phyloP scores from a whole-genome alignment of 2,888 invertebrate genomes.

The Netelia fuscicornis region DNA sequence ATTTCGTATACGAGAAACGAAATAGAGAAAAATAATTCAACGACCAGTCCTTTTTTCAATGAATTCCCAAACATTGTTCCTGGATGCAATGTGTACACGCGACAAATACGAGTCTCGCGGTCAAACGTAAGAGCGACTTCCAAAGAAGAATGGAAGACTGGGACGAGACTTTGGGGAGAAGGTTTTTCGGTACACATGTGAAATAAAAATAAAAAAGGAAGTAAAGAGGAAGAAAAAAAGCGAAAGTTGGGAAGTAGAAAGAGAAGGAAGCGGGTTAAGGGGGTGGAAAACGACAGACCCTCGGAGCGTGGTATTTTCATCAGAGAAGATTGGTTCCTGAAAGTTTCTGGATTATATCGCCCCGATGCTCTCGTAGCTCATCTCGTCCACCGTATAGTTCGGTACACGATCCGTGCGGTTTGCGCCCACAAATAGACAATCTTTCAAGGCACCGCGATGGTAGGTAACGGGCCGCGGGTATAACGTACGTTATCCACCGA shows the following conservation, averaged over 20 bases:
- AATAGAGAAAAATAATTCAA: not conserved
- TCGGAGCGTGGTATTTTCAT: conserved; percentile 78
- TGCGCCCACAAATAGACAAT: not conserved
- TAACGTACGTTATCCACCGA: conserved; percentile 14
- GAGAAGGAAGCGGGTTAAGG: conserved; percentile 16
- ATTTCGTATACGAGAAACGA: too few relatives aligned
- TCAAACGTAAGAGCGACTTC: conserved; percentile 71
- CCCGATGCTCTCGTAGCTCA: conserved; percentile 61
- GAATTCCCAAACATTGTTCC: conserved; percentile 24
- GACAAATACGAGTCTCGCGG: conserved; percentile 31
- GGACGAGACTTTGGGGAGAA: not conserved
- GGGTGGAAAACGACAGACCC: conserved; percentile 65
- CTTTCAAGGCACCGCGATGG: not conserved
- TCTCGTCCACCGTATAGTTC: conserved; percentile 57
- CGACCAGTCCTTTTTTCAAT: not conserved
- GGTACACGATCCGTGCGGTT: conserved; percentile 30
- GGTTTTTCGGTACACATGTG: not conserved
- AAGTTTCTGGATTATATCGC: conserved; percentile 78
- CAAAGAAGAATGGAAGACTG: conserved; percentile 41
- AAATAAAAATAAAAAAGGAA: not conserved
- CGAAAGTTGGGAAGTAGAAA: conserved; percentile 58
- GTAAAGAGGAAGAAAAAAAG: conserved; percentile 65
- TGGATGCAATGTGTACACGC: not conserved
- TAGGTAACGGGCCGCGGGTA: conserved; percentile 6
- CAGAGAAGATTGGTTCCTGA: conserved; percentile 79